Evolutionary conservation across 2,797 vertebrate species (phyloP).

Genomic region (Gymnothorax javanicus): DNA sequence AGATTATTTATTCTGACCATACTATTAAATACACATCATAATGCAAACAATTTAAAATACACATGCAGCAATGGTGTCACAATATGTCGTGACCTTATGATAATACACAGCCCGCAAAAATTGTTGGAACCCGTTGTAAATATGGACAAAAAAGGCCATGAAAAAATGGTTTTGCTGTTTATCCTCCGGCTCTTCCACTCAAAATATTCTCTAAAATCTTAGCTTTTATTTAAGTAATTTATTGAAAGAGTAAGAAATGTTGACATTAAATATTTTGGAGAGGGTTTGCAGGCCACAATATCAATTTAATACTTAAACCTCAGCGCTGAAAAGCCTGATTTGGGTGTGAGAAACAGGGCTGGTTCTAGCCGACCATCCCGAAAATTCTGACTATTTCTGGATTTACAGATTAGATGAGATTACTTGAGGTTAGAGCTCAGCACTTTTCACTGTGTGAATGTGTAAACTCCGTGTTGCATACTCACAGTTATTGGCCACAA

Average conservation of each 20-base stretch:
- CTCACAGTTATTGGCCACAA: slow-evolving; percentile 12
- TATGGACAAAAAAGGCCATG: too few relatives aligned
- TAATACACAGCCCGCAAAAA: too few relatives aligned
- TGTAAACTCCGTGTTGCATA: not conserved
- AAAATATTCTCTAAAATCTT: too few relatives aligned
- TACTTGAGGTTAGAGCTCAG: not conserved
- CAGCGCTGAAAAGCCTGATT: not conserved
- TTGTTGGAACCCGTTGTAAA: too few relatives aligned
- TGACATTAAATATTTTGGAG: not conserved
- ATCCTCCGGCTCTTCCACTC: too few relatives aligned
- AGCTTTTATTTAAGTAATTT: too few relatives aligned
- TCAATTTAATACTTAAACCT: not conserved
- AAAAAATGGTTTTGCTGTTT: too few relatives aligned
- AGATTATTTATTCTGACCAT: not conserved
- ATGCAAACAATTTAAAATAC: not conserved
- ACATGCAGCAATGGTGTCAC: not conserved
- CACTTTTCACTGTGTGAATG: not conserved
- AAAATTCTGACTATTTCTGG: not conserved
- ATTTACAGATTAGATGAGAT: not conserved
- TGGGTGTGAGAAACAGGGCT: not conserved
- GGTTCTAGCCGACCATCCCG: not conserved
- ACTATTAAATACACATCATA: not conserved
- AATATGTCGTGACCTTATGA: not conserved
- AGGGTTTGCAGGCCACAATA: not conserved
- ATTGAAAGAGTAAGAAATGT: too few relatives aligned